Conservation (phyloP, 1,140 invertebrate genomes). For the Antheraea pernyi region DNA sequence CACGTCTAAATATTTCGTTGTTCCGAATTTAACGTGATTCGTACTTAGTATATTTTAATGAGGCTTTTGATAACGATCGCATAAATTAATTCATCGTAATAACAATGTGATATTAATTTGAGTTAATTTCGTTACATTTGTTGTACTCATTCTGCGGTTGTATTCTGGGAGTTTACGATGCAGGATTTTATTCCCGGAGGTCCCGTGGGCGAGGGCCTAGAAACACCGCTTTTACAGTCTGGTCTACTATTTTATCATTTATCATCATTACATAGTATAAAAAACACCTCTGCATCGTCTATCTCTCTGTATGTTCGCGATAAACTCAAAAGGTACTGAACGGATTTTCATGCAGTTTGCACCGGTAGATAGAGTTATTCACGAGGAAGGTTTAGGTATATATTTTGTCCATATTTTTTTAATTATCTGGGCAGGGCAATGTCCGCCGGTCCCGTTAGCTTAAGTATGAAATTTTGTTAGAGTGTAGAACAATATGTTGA, state of each 20-base stretch:
- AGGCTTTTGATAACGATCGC: conserved; percentile 10
- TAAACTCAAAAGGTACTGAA: too few species aligned
- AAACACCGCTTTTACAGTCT: conserved; percentile 40
- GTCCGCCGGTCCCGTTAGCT: too few species aligned
- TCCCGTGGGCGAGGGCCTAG: conserved; percentile 46
- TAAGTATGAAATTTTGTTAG: conserved; percentile 3
- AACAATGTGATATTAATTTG: conserved; percentile 27
- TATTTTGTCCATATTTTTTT: too few species aligned
- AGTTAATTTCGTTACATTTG: conserved; percentile 44
- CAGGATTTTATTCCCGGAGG: conserved; percentile 44
- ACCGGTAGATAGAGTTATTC: too few species aligned
- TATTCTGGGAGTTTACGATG: conserved; percentile 49
- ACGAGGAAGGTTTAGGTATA: too few species aligned
- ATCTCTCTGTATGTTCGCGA: too few species aligned
- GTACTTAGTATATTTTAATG: conserved; percentile 2
- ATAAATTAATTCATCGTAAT: conserved; percentile 40
- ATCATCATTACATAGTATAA: too few species aligned
- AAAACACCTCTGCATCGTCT: too few species aligned
- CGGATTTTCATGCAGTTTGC: too few species aligned
- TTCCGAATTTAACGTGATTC: not conserved
- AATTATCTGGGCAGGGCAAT: too few species aligned
- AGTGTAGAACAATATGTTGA: conserved; percentile 14
- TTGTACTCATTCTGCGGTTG: conserved; percentile 44
- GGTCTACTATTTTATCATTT: conserved; percentile 40
- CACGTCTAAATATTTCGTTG: conserved; percentile 23